Base-by-base conservation (phyloP, 2,888 invertebrate species). In the Seladonia tumulorum region DNA sequence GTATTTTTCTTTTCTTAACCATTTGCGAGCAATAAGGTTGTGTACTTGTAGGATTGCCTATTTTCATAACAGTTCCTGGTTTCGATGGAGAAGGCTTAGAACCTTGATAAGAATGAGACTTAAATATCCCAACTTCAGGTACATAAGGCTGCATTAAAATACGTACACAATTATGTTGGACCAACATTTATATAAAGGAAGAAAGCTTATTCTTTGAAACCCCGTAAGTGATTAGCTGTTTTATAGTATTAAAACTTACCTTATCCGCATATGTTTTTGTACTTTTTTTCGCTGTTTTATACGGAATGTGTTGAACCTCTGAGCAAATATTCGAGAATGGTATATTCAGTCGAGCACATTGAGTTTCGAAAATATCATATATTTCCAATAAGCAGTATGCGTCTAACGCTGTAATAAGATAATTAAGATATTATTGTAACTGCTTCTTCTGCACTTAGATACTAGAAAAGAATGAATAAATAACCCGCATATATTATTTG, bases 301-400 rank as follows among this genome's bases (percentile, higher is more conserved):
- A 86, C 29, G 89, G 66, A 73, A 92, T 87, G 82, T 91, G 90
- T 68, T 92, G 92, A 79, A 97, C 94, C 93, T 96, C 96, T 93
- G 96, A 96, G 90, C 97, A 97, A 84, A 96, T 96, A 90, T 97
- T 97, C 84, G 96, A 96, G 94, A 97, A 97, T 79, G 96, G 96
- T 81, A 97, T 96, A 53, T 95, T 94, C 89, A 96, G 96, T 77
- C 95, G 94, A 79, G 94, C 93, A 89, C 96, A 96, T 83, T 95
- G 95, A 45, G 90, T 82, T 90, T 96, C 95, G 68, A 99, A 94
- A 72, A 96, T 96, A 79, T 97, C 96, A 95, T 98, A 98, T 60
- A 98, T 96, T 95, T 98, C 97, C 90, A 99, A 94, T 82, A 99
- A 96, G 91, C 98, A 98, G 95, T 97, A 97, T 0, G 99, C 98